Evolutionary conservation across 2,113 vertebrate genomes (phyloP).

Genomic region (Leptodactylus fuscus): DNA sequence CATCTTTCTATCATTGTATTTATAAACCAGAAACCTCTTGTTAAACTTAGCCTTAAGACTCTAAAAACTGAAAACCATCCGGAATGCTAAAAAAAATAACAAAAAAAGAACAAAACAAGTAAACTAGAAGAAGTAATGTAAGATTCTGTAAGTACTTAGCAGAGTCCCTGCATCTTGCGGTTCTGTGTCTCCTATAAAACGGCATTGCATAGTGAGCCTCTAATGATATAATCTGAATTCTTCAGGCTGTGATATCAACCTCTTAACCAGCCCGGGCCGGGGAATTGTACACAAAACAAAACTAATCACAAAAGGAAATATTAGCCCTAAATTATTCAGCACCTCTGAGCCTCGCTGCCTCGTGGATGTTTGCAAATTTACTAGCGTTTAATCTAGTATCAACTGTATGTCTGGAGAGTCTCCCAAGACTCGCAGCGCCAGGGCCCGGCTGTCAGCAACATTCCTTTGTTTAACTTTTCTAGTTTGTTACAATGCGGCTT

Average conservation of each 20-base stretch:
- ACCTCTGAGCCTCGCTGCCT: neutral
- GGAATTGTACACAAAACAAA: conserved; percentile 45
- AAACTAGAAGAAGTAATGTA: neutral
- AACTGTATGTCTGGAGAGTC: conserved; percentile 41
- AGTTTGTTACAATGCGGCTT: neutral
- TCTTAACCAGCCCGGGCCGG: conserved; percentile 51
- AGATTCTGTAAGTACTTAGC: neutral
- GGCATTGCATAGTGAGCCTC: neutral
- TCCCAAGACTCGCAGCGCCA: conserved; percentile 45
- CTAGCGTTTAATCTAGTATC: conserved; percentile 62
- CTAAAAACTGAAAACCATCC: too few species aligned
- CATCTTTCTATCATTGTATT: too few species aligned
- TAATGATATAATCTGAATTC: conserved; percentile 2
- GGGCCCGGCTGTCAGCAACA: conserved; percentile 52
- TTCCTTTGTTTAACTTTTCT: conserved; percentile 58
- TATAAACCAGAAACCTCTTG: too few species aligned
- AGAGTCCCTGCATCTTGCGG: neutral
- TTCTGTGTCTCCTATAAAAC: neutral
- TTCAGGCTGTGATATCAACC: conserved; percentile 34
- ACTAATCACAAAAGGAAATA: conserved; percentile 52
- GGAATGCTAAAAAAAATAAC: too few species aligned
- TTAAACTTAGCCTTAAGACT: too few species aligned
- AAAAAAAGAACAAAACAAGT: too few species aligned
- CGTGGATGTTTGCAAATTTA: conserved; percentile 58
- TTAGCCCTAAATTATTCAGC: conserved; percentile 62